These are phyloP conservation scores for Hirtodrosophila duncani DNA, from an alignment of 2,888 invertebrate genomes.

Conservation along the genomic window DNA sequence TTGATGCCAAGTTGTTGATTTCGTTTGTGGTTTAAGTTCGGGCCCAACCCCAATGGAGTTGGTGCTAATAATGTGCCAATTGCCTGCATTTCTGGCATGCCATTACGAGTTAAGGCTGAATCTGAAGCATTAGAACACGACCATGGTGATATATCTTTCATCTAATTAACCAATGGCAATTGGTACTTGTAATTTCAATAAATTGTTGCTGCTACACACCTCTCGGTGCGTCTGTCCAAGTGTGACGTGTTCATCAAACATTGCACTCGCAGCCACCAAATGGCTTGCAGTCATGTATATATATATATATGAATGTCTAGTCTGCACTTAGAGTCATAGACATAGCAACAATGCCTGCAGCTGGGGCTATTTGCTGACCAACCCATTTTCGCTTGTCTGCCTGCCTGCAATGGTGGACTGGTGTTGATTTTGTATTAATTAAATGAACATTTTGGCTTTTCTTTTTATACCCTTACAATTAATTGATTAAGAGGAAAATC, in stretches of 20 bases:
- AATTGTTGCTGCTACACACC: slow-evolving; percentile 44
- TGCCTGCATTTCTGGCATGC: slow-evolving; percentile 13
- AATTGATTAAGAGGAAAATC: not conserved
- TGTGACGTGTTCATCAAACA: slow-evolving; percentile 68
- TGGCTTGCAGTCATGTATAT: slow-evolving; percentile 35
- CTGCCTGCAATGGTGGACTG: slow-evolving; percentile 4
- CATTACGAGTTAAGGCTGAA: slow-evolving; percentile 2
- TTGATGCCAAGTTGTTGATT: too few species aligned
- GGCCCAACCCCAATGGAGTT: slow-evolving; percentile 5
- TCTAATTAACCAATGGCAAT: slow-evolving; percentile 40
- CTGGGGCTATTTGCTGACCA: slow-evolving; percentile 57
- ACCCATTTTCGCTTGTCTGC: slow-evolving; percentile 41
- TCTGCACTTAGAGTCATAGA: slow-evolving; percentile 4
- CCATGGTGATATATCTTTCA: slow-evolving; percentile 16
- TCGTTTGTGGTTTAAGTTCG: slow-evolving; percentile 9
- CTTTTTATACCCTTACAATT: slow-evolving; percentile 20
- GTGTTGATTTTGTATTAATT: slow-evolving; percentile 64
- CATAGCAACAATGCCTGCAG: slow-evolving; percentile 35
- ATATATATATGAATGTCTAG: slow-evolving; percentile 24
- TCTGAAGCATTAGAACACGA: slow-evolving; percentile 6
- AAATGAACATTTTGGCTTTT: slow-evolving; percentile 37
- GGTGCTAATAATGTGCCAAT: slow-evolving; percentile 12
- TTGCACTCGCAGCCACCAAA: slow-evolving; percentile 45
- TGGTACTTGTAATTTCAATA: slow-evolving; percentile 29
- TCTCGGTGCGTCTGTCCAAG: slow-evolving; percentile 38